Evolutionary conservation across 2,113 vertebrate genomes (phyloP), one percentile per base, ranked within the genome.

Genomic region (Tachysurus vachellii): DNA sequence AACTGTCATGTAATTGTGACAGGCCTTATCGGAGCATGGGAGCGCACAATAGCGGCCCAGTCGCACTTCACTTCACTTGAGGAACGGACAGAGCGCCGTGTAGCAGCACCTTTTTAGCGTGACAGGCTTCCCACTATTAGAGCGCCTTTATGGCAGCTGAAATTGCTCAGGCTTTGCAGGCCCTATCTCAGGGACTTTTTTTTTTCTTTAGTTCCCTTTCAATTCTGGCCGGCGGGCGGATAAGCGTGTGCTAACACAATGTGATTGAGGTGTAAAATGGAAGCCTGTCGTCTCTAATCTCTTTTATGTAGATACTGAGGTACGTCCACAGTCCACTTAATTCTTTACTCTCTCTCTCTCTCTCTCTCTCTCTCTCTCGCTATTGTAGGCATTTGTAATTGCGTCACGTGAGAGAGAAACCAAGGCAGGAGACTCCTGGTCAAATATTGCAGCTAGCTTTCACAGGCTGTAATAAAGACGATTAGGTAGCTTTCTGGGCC

Each of bases 201-300:
- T 96, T 95, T 95, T 95, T 95, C 92, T 96, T 97, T 96, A 96
- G 96, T 97, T 97, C 96, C 96, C 97, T 98, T 99, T 99, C 97
- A 98, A 97, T 99, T 95, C 98, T 94, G 94, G 93, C 96, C 96
- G 92, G 95, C 95, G 96, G 96, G 95, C 92, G 97, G 97, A 99
- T 99, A 99, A 99, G 97, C 97, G 92, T 94, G 91, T 95, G 95
- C 96, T 97, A 97, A 97, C 95, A 96, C 96, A 96, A 96, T 96
- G 97, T 98, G 98, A 99, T 99, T 98, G 97, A 99, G 98, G 96
- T 98, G 97, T 99, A 97, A 98, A 98, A 97, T 95, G 96, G 96
- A 96, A 95, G 89, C 94, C 96, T 96, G 96, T 96, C 94, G 93
- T 94, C 95, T 97, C 97, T 98, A 97, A 98, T 97, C 96, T 96